Percentiles rank a stretch among this genome's conserved stretches.
Evolutionary conservation across 2,888 invertebrate genomes (phyloP).

Genomic region (Abrostola tripartita): DNA sequence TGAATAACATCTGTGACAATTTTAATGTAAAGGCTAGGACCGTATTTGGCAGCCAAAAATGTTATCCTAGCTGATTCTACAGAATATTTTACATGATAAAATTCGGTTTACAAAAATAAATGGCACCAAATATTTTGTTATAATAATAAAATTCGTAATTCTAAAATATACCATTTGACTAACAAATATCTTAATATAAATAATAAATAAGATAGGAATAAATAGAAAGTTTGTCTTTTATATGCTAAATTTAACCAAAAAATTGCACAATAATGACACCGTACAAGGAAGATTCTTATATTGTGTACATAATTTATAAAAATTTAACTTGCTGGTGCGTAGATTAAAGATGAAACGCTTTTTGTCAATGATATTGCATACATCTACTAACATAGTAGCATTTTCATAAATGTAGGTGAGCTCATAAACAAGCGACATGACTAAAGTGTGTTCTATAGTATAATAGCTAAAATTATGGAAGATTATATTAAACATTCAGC

Average conservation of each 20-base stretch:
- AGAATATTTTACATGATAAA: slow-evolving; percentile 37
- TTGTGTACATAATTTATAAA: not conserved
- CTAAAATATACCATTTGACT: slow-evolving; percentile 6
- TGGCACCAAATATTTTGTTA: slow-evolving; percentile 59
- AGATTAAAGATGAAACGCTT: not conserved
- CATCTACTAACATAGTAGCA: too few relatives aligned
- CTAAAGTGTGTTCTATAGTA: too few relatives aligned
- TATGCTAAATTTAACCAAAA: slow-evolving; percentile 11
- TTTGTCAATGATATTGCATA: too few relatives aligned
- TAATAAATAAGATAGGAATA: slow-evolving; percentile 6
- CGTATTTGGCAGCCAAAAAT: slow-evolving; percentile 35
- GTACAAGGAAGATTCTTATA: not conserved
- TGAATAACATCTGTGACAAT: slow-evolving; percentile 32
- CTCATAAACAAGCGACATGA: too few relatives aligned
- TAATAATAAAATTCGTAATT: slow-evolving; percentile 18
- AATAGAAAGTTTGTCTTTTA: slow-evolving; percentile 20
- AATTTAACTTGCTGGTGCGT: not conserved
- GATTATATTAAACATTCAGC: too few relatives aligned
- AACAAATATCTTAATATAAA: not conserved
- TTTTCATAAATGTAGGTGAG: too few relatives aligned
- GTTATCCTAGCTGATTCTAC: slow-evolving; percentile 4
- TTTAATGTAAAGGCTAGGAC: slow-evolving; percentile 26
- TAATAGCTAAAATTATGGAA: too few relatives aligned
- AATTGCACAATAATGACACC: slow-evolving; percentile 8
- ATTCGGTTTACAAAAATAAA: slow-evolving; percentile 56